Base-by-base conservation (phyloP, 2,797 vertebrate species). In the Oreochromis mossambicus region DNA sequence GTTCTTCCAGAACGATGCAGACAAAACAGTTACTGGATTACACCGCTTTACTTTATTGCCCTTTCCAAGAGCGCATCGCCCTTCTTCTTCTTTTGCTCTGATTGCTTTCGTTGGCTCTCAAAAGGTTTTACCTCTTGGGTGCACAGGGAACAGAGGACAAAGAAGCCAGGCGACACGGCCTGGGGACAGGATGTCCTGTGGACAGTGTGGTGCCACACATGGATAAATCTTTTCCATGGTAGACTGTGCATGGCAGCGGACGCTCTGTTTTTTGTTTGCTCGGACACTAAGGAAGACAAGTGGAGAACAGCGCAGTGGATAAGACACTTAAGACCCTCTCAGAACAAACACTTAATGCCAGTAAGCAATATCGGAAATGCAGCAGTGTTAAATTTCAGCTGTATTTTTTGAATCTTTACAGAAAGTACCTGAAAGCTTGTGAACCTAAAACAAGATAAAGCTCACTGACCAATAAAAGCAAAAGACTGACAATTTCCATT, bases 11-110 rank as follows among this genome's bases (percentile, higher is more conserved):
- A 77, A 80, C 50, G 80, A 83, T 66, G 68, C 91, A 91, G 91
- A 91, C 90, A 83, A 87, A 92, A 91, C 89, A 92, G 77, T 85
- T 17, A 41, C 78, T 66, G 88, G 94, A 94, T 93, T 93, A 94
- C 87, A 3, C 6, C 79, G 50, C 89, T 89, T 89, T 61, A 79
- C 78, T 89, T 77, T 21, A 77, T 75, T 80, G 56, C 24, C 29
- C 66, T 50, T 86, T 85, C 88, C 34, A 43, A 77, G 55, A 84
- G 61, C 54, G 15, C 21, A 3, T 78, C 46, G 1, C 3, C 34
- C 32, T 26, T 21, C 41, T 77, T 61, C 51, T 58, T 61, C 51
- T 58, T 77, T 46, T 7, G 58, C 63, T 68, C 19, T 75, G 79
- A 61, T 73, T 76, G 66, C 81, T 84, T 85, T 83, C 34, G 26